phyloP scores from a whole-genome alignment of 1,140 invertebrate genomes.

The Delia radicum region DNA sequence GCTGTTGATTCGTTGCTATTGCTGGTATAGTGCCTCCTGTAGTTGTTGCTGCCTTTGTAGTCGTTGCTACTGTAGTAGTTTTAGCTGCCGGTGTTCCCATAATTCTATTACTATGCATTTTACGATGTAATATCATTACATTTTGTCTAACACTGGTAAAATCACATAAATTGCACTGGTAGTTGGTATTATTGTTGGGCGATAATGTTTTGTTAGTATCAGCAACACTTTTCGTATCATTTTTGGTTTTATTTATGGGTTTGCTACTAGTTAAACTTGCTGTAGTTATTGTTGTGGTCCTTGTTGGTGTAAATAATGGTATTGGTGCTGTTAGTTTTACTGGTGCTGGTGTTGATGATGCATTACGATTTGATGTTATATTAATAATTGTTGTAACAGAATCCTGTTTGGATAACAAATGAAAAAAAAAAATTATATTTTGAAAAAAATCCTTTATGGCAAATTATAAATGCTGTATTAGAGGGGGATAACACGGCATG shows the following conservation, averaged over 20 bases:
- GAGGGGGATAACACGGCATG: too few species aligned
- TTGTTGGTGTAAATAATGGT: not conserved
- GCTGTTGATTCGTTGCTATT: not conserved
- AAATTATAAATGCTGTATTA: too few species aligned
- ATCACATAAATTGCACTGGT: constrained; percentile 66
- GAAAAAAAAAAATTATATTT: not conserved
- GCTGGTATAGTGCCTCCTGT: not conserved
- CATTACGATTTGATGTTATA: constrained; percentile 30
- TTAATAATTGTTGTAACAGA: constrained; percentile 60
- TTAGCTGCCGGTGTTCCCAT: constrained; percentile 27
- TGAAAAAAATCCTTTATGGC: not conserved
- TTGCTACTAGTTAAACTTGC: too few species aligned
- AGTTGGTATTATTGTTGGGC: constrained; percentile 15
- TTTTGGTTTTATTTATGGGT: not conserved
- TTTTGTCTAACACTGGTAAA: constrained; percentile 68
- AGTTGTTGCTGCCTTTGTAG: not conserved
- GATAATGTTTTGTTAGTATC: too few species aligned
- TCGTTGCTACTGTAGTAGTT: not conserved
- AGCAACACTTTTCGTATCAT: not conserved
- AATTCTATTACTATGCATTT: constrained; percentile 58
- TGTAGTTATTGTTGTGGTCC: not conserved
- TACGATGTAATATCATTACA: constrained; percentile 69
- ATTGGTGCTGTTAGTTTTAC: too few species aligned
- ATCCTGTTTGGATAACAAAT: too few species aligned
- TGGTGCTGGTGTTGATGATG: too few species aligned